A percentile compares a stretch with the other conserved stretches of the same genome.
phyloP scores from a whole-genome alignment of 2,888 invertebrate species.

The Aphidius colemani region DNA sequence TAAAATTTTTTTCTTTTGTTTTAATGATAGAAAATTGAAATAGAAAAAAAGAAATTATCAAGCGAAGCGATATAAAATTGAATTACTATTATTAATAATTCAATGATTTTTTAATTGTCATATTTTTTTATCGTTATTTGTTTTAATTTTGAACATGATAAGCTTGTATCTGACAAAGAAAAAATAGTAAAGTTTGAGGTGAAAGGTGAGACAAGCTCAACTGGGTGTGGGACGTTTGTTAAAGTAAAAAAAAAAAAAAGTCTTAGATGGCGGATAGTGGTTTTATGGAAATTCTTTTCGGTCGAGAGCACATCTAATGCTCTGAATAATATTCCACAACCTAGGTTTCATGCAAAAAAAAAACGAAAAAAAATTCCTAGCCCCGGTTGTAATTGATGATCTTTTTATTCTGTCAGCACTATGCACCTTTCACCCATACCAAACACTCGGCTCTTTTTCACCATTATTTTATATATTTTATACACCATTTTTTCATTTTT shows the following conservation, averaged over 20 bases:
- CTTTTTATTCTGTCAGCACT: constrained; percentile 49
- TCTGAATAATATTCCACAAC: constrained; percentile 56
- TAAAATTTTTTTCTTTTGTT: too few relatives aligned
- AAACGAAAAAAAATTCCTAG: constrained; percentile 6
- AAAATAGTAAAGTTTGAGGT: too few relatives aligned
- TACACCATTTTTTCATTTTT: background rate
- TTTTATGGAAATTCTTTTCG: constrained; percentile 55
- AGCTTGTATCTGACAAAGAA: too few relatives aligned
- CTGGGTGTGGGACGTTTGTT: constrained; percentile 3
- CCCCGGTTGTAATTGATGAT: constrained; percentile 51
- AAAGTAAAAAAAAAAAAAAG: constrained; percentile 12
- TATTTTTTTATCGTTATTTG: too few relatives aligned
- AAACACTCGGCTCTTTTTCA: constrained; percentile 25
- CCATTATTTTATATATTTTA: constrained; percentile 10
- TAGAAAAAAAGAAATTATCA: too few relatives aligned
- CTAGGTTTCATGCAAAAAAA: constrained; percentile 36
- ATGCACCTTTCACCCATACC: constrained; percentile 41
- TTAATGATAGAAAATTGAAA: too few relatives aligned
- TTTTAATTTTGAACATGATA: too few relatives aligned
- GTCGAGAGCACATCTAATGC: constrained; percentile 52
- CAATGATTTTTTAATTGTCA: too few relatives aligned
- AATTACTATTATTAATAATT: too few relatives aligned
- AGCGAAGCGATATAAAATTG: too few relatives aligned
- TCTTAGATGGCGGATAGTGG: constrained; percentile 52
- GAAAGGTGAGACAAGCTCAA: too few relatives aligned